Base-by-base conservation (phyloP, 2,888 invertebrate species). In the Diadromus collaris region DNA sequence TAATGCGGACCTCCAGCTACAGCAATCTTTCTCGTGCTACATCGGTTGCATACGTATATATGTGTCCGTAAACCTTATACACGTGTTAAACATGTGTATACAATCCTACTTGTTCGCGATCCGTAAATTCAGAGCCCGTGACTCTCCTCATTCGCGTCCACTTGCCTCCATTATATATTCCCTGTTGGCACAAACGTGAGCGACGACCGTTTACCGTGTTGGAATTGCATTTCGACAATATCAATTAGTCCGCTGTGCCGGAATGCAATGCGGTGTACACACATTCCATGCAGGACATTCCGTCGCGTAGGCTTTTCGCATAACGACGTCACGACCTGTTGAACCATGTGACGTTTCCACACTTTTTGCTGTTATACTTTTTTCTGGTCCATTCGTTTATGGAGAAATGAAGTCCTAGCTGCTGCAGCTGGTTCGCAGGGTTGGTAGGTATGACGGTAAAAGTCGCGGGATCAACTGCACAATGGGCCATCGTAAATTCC, bases 311-410 rank as follows among this genome's bases (percentile, higher is more conserved):
- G 51, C 58, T 34, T 48, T 10, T 16, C 21, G 38, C n/a, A 32
- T 41, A 27, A 48, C 51, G 51, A 70, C 46, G 65, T 79, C 73
- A 65, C 70, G 73, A 79, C 79, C 76, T 79, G 76, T 79, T 79
- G 79, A 79, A 48, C 69, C 61, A 10, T 67, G 21, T 24, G 41
- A 56, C 63, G 16, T 72, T 72, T 69, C 68, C 32, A 63, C 41
- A 70, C 41, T 29, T 51, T 60, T 65, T n/a, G 10, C 38, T 0
- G 9, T 64, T 63, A 21, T 51, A 2, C n/a, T 58, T 74, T 54
- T 51, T 51, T 32, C 32, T 32, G 5, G 19, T 38, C 44, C 6
- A 34, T 27, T 10, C 48, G 6, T 46, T 38, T 16, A 16, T 38
- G 4, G 38, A 16, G 16, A 21, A 48, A 48, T 6, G n/a, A 21